These are phyloP conservation scores for Xiphophorus birchmanni DNA, from an alignment of 2,797 vertebrate species.

Conservation along the genomic window DNA sequence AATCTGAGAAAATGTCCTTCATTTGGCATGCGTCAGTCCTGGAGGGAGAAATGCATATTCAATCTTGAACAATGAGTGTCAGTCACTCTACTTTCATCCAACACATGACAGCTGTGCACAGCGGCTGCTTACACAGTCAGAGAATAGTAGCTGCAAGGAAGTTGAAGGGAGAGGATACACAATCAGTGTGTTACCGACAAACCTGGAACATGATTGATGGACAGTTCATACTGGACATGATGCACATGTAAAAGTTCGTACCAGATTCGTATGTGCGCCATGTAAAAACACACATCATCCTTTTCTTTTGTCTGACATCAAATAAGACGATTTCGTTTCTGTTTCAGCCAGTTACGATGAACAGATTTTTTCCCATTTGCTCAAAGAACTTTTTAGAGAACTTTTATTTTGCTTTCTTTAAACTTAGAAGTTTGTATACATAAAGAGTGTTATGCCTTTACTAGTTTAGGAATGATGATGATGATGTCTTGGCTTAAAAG, in stretches of 20 bases:
- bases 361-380: not conserved
- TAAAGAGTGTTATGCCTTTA: not conserved
- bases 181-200: slow-evolving; percentile 30
- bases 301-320: not conserved
- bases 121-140: slow-evolving; percentile 48
- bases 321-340: not conserved
- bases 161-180: slow-evolving; percentile 32
- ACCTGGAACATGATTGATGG: slow-evolving; percentile 50
- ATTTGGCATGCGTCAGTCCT: slow-evolving; percentile 69
- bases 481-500: not conserved
- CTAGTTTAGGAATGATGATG: too few species aligned
- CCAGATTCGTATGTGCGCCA: not conserved
- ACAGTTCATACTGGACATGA: slow-evolving; percentile 30
- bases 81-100: slow-evolving; percentile 60
- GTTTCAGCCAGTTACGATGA: not conserved
- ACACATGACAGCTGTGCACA: slow-evolving; percentile 68
- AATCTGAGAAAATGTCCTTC: slow-evolving; percentile 75
- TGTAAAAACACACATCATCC: not conserved
- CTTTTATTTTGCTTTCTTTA: not conserved
- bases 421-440: not conserved
- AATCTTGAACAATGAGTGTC: slow-evolving; percentile 71
- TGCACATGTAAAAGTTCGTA: not conserved
- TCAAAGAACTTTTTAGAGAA: not conserved
- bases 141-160: slow-evolving; percentile 48
- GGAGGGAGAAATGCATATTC: slow-evolving; percentile 71